Evolutionary conservation across 2,113 vertebrate species (phyloP).

Genomic region (Colossoma macropomum): DNA sequence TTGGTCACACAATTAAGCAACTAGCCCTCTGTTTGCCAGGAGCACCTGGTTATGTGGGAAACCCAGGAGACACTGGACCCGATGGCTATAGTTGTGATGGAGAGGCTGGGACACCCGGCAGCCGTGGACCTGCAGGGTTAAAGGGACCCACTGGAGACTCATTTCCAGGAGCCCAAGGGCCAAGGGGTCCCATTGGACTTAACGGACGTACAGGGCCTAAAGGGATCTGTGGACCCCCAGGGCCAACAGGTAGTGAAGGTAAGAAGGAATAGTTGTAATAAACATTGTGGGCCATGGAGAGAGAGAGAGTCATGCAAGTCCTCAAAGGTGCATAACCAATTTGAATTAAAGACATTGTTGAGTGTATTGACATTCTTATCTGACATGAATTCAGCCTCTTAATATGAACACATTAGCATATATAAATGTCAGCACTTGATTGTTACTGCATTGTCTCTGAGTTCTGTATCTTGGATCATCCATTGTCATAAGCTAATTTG

Average conservation of each 20-base stretch:
- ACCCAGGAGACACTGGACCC: conserved; percentile 68
- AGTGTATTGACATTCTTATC: no score
- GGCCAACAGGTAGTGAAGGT: conserved; percentile 50
- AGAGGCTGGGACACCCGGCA: conserved; percentile 63
- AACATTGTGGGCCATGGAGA: no score
- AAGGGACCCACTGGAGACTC: conserved; percentile 66
- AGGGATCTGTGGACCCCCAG: conserved; percentile 70
- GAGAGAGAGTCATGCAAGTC: no score
- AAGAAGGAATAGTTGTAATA: background rate
- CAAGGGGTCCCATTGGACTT: conserved; percentile 61
- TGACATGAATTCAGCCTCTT: no score
- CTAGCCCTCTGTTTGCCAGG: conserved; percentile 53
- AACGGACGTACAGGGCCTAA: conserved; percentile 70
- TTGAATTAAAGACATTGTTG: no score
- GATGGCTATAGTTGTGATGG: conserved; percentile 66
- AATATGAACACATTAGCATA: no score
- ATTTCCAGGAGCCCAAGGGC: conserved; percentile 60
- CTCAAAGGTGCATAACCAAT: no score
- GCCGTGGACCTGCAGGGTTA: conserved; percentile 65
- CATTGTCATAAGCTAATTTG: no score
- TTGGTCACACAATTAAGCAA: background rate
- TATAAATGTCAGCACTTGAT: no score
- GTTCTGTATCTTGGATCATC: no score
- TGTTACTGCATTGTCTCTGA: no score
- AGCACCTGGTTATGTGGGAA: conserved; percentile 60